A percentile compares a stretch with the other conserved stretches of the same genome.
phyloP scores from a whole-genome alignment of 2,113 vertebrate genomes.

The Columba janthina region DNA sequence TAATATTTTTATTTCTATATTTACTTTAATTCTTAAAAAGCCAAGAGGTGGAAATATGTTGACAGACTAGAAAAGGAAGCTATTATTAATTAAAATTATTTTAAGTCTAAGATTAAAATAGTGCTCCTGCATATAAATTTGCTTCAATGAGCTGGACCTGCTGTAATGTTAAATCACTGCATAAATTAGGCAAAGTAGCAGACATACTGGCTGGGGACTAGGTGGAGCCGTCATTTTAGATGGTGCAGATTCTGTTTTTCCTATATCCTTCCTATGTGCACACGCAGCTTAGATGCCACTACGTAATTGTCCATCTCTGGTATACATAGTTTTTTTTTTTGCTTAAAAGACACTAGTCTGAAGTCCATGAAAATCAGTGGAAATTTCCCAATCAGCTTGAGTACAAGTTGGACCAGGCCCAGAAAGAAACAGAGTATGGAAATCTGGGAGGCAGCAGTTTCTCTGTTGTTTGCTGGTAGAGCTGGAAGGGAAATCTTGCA shows the following conservation, averaged over 20 bases:
- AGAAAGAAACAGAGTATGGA: neutral
- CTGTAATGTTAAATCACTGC: neutral
- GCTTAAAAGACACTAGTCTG: neutral
- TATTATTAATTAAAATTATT: conserved; percentile 76
- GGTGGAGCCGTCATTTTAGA: neutral
- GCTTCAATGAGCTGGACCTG: conserved; percentile 51
- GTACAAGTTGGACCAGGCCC: neutral
- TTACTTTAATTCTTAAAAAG: conserved; percentile 74
- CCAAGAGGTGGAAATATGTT: conserved; percentile 66
- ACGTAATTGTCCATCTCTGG: neutral
- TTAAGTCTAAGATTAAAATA: conserved; percentile 71
- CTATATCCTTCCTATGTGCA: neutral
- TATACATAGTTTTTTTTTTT: neutral
- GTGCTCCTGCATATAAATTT: conserved; percentile 68
- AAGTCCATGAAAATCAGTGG: neutral
- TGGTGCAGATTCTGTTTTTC: neutral
- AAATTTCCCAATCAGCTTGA: neutral
- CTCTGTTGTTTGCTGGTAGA: conserved; percentile 1
- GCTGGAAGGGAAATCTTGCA: neutral
- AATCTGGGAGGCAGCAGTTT: neutral
- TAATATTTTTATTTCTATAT: conserved; percentile 75
- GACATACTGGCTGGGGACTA: neutral
- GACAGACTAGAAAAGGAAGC: conserved; percentile 58
- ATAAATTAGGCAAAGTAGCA: conserved; percentile 27
- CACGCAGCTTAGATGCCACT: neutral